A percentile compares a stretch with the other conserved stretches of the same genome.
These are phyloP conservation scores for Pteronura brasiliensis DNA, from an alignment of 2,113 vertebrate species.

Conservation along the genomic window DNA sequence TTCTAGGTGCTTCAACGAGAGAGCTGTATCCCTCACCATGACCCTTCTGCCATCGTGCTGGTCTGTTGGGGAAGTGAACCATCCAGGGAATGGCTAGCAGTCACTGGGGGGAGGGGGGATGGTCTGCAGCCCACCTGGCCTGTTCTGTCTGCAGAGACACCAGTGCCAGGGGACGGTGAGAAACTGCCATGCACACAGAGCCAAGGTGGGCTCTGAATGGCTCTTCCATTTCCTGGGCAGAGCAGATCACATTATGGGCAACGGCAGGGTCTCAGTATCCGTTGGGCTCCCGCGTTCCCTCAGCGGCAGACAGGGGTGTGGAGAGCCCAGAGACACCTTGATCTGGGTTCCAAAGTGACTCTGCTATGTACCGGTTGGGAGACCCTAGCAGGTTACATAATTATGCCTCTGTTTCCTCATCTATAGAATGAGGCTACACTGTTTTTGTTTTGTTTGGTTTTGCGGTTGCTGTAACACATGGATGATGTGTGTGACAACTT, in stretches of 20 bases:
- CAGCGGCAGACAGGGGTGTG: neutral
- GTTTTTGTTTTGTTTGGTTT: neutral
- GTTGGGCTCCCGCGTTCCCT: neutral
- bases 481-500: neutral
- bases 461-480: neutral
- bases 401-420: neutral
- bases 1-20: constrained; percentile 44
- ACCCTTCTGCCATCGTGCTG: neutral
- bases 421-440: neutral
- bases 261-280: neutral
- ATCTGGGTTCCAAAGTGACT: neutral
- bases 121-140: constrained; percentile 36
- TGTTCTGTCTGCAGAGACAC: neutral
- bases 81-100: neutral
- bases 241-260: accelerated
- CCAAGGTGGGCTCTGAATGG: constrained; percentile 17
- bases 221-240: neutral
- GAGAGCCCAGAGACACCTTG: neutral
- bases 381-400: too few species aligned
- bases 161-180: neutral
- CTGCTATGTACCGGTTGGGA: neutral
- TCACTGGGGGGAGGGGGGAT: neutral
- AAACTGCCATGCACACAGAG: constrained; percentile 52
- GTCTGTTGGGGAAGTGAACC: neutral
- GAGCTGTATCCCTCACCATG: neutral